Evolutionary conservation across 2,113 vertebrate genomes (phyloP), one percentile per base, ranked within the genome.

Genomic region (Maccullochella peelii): DNA sequence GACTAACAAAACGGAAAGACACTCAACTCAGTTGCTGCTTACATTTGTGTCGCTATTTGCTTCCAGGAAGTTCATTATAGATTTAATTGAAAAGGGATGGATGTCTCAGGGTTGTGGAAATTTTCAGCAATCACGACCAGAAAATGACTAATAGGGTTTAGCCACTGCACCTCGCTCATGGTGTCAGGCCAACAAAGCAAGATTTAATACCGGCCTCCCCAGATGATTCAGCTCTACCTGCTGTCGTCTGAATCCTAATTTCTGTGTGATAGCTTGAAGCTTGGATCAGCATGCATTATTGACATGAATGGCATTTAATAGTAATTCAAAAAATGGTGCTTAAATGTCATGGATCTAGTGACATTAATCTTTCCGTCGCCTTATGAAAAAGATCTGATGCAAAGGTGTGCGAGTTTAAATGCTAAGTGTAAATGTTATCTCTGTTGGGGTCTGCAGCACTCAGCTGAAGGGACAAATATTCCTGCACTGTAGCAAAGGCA

Each of bases 101-200:
- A 54, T 4, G 5, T 85, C 76, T 78, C 75, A n/a, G 61, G 38
- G 59, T 86, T 75, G 79, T 73, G 63, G 54, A 82, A 86, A 1
- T 40, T 61, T 89, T 74, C 81, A 88, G 84, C 79, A 86, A 91
- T 90, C 87, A 83, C 23, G 9, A 73, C 6, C 74, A 86, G 74
- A 88, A 92, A 91, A 91, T 82, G 61, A 92, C 83, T 88, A 58
- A 89, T 66, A 38, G 18, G 68, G 42, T 89, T 87, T 63, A 61
- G 66, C 74, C 62, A 23, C 49, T 61, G 52, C 86, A 44, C 77
- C 57, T 52, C 57, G 77, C 61, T 77, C 81, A 52, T 1, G 2
- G 0, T 86, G 85, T 81, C 72, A 68, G 50, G 61, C 66, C 49
- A 81, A 72, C 78, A 83, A 85, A 84, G 80, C 61, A 62, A 88